phyloP scores from a whole-genome alignment of 2,113 vertebrate genomes.

The Hystrix brachyura region DNA sequence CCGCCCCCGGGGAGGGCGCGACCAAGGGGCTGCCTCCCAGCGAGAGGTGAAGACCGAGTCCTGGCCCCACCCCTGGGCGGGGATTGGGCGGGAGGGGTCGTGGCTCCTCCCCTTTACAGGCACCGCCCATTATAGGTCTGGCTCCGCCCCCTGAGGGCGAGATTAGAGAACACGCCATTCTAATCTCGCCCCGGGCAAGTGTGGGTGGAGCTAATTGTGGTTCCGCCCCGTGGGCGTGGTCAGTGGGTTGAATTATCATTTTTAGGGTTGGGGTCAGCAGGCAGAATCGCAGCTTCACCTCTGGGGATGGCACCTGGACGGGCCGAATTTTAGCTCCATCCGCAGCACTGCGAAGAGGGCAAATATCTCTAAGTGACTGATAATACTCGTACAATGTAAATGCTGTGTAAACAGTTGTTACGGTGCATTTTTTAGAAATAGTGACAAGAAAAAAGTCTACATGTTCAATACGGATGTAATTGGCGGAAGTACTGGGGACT shows the following conservation, averaged over 20 bases:
- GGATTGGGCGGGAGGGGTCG: background rate
- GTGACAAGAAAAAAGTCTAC: too few species aligned
- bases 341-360: background rate
- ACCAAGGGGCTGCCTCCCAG: too few species aligned
- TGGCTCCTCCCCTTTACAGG: background rate
- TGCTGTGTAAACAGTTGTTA: background rate
- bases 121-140: background rate
- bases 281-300: background rate
- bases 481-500: background rate
- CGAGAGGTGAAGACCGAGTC: background rate
- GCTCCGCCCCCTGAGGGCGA: background rate
- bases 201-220: background rate
- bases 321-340: background rate
- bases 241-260: too few species aligned
- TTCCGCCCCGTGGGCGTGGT: background rate
- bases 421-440: background rate
- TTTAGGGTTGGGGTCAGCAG: too few species aligned
- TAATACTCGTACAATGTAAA: background rate
- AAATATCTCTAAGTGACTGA: background rate
- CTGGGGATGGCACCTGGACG: fast-evolving
- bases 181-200: background rate
- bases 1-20: background rate
- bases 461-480: background rate
- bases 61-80: background rate
- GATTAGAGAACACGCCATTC: fast-evolving